Base-by-base conservation (phyloP, 2,797 vertebrate genomes). In the Clarias laeviceps region DNA sequence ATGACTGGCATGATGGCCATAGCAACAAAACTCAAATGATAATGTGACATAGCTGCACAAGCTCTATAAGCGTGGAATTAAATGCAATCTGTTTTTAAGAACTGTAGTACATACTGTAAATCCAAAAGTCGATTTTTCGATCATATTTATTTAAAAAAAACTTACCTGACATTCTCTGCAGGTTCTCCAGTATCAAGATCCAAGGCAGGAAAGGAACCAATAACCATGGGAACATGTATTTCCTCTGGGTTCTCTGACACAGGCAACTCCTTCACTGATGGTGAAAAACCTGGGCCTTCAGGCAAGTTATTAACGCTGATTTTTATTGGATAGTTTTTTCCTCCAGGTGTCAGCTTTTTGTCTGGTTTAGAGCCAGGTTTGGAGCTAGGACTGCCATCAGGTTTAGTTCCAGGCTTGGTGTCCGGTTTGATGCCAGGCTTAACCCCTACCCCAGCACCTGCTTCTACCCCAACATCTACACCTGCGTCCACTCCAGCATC, bases 251-350 rank as follows among this genome's bases (percentile, higher is more conserved):
- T 94, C 88, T 98, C 97, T 14, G 94, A 96, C 22, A 95, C 89
- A n/a, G 92, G 88, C 85, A 97, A 82, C 0, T 88, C 80, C 91
- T 96, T 94, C 20, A 89, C 93, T 7, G 81, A 73, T 22, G 96
- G 96, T 4, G 85, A 88, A 87, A 99, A 99, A 8, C 84, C 6
- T 64, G 95, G 94, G 61, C 94, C 96, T 89, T 99, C 97, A 2
- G 82, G 92, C 56, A 97, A 84, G 82, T 99, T 96, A 84, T 96
- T 95, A 68, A 99, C 96, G 17, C 92, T 90, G 82, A 99, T 95
- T 92, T 90, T 97, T 83, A 99, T 91, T n/a, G 95, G 93, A 91
- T 95, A 95, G 79, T 76, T 92, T 85, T 93, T 92, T 5, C 56
- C 62, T 14, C 86, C 61, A 83, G 68, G 1, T 79, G 74, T 1